These are phyloP conservation scores for Ammodytes dubius DNA, from an alignment of 2,113 vertebrate species.

Conservation along the genomic window DNA sequence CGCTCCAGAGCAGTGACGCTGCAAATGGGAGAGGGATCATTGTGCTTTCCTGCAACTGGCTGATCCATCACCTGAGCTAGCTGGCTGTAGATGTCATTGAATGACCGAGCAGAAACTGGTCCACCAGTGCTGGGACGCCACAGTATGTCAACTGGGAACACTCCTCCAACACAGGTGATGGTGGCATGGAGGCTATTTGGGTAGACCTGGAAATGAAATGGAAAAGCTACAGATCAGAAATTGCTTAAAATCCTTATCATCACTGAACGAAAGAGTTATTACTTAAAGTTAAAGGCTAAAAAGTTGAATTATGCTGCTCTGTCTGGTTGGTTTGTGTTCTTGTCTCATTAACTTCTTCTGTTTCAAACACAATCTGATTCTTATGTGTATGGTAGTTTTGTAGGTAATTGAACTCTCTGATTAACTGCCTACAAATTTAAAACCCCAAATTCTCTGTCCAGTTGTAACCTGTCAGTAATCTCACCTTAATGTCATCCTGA, in stretches of 20 bases:
- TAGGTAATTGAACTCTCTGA: no score
- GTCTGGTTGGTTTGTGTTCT: background rate
- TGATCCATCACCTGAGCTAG: conserved; percentile 70
- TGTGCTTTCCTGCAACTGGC: conserved; percentile 53
- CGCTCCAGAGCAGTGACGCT: conserved; percentile 80
- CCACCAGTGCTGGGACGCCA: conserved; percentile 54
- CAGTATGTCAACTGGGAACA: conserved; percentile 83
- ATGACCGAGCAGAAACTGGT: conserved; percentile 66
- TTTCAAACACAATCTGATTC: no score
- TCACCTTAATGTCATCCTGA: conserved; percentile 84
- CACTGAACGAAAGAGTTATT: no score
- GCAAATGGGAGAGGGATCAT: conserved; percentile 75
- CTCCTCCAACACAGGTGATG: conserved; percentile 76
- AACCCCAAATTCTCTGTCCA: rapidly evolving
- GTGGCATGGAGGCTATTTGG: conserved; percentile 84
- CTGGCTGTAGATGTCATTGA: conserved; percentile 81
- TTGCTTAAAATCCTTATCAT: no score
- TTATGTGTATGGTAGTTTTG: no score
- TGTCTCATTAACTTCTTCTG: no score
- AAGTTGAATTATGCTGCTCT: background rate
- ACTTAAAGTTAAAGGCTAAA: background rate
- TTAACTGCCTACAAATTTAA: background rate
- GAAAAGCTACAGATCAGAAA: background rate
- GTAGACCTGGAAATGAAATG: conserved; percentile 76
- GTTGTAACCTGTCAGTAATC: background rate